These are phyloP conservation scores for Promerops cafer DNA, from an alignment of 2,113 vertebrate species.

Conservation along the genomic window DNA sequence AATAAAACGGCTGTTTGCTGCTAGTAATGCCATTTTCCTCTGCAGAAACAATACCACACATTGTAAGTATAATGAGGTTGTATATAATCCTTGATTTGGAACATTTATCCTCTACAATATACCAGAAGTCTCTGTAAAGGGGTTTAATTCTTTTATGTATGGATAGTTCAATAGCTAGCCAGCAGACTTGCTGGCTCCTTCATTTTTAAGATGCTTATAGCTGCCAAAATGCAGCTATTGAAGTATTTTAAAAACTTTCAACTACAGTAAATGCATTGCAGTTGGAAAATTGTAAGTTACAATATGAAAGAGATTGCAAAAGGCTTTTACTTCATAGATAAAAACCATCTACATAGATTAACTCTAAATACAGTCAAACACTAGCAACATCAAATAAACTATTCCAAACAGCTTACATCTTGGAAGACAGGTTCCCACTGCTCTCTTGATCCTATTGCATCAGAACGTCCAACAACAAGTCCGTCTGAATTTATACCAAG, in stretches of 20 bases:
- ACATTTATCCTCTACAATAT: neutral
- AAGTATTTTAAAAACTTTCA: neutral
- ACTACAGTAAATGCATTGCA: neutral
- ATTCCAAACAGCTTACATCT: conserved; percentile 75
- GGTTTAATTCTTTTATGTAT: neutral
- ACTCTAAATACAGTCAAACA: neutral
- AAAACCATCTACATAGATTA: neutral
- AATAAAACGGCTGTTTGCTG: conserved; percentile 93
- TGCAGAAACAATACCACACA: conserved; percentile 21
- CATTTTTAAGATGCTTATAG: neutral
- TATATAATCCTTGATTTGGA: neutral
- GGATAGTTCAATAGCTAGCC: neutral
- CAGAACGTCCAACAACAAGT: conserved; percentile 89
- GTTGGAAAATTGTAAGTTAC: neutral
- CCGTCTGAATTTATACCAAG: conserved; percentile 93
- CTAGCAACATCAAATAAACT: neutral
- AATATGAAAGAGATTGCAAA: neutral
- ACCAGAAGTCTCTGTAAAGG: neutral
- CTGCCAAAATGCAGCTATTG: neutral
- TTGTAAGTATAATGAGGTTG: neutral
- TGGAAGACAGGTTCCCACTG: conserved; percentile 97
- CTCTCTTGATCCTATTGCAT: conserved; percentile 93
- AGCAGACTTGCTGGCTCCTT: neutral
- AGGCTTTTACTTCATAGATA: neutral
- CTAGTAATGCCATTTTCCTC: conserved; percentile 92